phyloP scores from a whole-genome alignment of 2,888 invertebrate species.

The Notodonta ziczac region DNA sequence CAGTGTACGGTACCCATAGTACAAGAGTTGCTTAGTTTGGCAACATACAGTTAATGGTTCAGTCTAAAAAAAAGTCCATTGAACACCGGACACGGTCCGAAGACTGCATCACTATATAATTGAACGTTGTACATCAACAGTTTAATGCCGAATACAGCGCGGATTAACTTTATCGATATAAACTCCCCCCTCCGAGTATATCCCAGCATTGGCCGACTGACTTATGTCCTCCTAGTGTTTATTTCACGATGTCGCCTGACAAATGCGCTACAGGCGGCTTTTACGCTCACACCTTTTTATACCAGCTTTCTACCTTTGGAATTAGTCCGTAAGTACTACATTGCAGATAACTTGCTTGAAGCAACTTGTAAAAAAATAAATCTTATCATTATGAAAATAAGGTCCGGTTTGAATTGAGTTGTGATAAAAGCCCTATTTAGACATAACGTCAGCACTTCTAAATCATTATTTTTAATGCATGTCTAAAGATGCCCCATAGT shows the following conservation, averaged over 20 bases:
- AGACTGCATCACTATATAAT: conserved; percentile 21
- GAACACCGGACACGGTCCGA: conserved; percentile 1
- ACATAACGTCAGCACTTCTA: conserved; percentile 27
- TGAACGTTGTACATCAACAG: conserved; percentile 11
- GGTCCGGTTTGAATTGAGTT: neutral
- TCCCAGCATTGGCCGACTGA: conserved; percentile 56
- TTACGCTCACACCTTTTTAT: conserved; percentile 56
- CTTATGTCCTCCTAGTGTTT: conserved; percentile 76
- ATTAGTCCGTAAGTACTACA: conserved; percentile 45
- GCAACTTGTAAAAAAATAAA: neutral
- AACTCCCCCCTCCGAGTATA: conserved; percentile 36
- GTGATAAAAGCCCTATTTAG: neutral
- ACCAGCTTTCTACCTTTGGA: conserved; percentile 45
- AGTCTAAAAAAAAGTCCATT: conserved; percentile 3
- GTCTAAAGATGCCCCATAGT: conserved; percentile 62
- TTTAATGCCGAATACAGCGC: conserved; percentile 21
- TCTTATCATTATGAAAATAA: no score
- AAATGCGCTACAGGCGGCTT: conserved; percentile 65
- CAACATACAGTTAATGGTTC: no score
- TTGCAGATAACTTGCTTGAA: conserved; percentile 25
- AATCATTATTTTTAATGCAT: conserved; percentile 55
- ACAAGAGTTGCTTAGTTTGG: no score
- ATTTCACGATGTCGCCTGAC: conserved; percentile 72
- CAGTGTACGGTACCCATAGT: no score
- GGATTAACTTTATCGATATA: conserved; percentile 55